Conservation (phyloP, 2,113 vertebrate species). For the Rhinopithecus roxellana region DNA sequence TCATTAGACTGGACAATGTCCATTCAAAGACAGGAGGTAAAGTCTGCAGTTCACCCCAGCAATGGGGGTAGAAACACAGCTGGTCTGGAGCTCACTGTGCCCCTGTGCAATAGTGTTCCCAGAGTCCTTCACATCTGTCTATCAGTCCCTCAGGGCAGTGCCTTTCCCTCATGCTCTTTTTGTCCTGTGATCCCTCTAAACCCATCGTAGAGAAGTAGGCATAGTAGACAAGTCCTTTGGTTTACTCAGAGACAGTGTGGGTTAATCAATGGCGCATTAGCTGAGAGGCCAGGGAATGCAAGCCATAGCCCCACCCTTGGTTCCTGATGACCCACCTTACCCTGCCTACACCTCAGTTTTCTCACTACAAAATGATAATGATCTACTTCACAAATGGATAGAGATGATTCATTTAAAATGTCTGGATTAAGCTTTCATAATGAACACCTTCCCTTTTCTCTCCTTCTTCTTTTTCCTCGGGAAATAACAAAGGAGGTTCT, state of each 20-base stretch:
- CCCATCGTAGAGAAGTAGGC: background rate
- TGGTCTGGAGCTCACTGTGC: background rate
- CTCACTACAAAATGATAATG: background rate
- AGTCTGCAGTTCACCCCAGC: background rate
- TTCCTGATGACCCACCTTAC: no score
- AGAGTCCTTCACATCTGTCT: background rate
- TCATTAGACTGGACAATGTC: background rate
- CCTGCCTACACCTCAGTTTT: background rate
- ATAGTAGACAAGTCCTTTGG: rapidly evolving
- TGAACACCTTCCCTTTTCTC: background rate
- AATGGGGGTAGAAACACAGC: background rate
- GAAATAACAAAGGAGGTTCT: background rate
- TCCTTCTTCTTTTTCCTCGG: background rate
- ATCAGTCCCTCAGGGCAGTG: background rate
- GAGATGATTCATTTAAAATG: background rate
- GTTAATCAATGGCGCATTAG: rapidly evolving
- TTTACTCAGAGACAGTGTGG: background rate
- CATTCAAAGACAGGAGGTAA: background rate
- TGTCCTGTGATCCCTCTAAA: no score
- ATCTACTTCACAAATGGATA: background rate
- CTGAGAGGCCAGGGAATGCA: background rate
- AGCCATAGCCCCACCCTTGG: background rate
- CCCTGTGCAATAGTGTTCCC: background rate
- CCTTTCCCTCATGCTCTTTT: background rate
- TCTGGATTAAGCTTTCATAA: background rate